Evolutionary conservation across 2,888 invertebrate species (phyloP), one percentile per base, ranked within the genome.

Genomic region (Pyrochroa serraticornis): DNA sequence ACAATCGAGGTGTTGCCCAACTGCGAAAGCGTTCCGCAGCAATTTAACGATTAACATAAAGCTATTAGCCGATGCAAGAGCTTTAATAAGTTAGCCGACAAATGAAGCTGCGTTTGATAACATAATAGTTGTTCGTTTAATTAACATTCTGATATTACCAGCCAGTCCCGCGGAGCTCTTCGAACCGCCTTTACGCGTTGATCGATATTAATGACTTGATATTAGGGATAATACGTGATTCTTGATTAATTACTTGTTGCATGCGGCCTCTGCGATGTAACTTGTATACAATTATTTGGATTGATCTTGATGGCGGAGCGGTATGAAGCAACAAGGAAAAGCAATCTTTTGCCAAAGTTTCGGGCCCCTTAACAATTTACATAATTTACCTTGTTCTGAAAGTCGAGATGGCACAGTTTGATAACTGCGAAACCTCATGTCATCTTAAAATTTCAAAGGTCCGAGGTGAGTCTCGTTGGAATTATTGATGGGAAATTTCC

Each of bases 61-160:
- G 49, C 50, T 49, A 56, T 56, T 56, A 56, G 38, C n/a, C 14
- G 49, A 56, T 22, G 50, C 56, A 56, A 56, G 49, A 50, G 56
- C 41, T 31, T 45, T 56, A 56, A 56, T 56, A 56, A 56, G 49
- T 44, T 50, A 47, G 42, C 49, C 42, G 41, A 38, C 34, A 49
- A 49, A 50, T 37, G 50, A 42, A 51, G 45, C 52, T 53, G 39
- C 53, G 45, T 46, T 53, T 53, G 53, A 53, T 53, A 53, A 53
- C 46, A 45, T 53, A 53, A 53, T 53, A 53, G 53, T 53, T 53
- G 53, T 53, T 44, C 56, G 56, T 49, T 56, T 56, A 56, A 56
- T 56, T 56, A 56, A 49, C 56, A 56, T 56, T 50, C 56, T 56
- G 45, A 56, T 56, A 56, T 56, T 56, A 50, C 44, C 43, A 55